A percentile compares a stretch with the other conserved stretches of the same genome.
Conservation (phyloP, 2,113 vertebrate genomes). For the Gila orcuttii region DNA sequence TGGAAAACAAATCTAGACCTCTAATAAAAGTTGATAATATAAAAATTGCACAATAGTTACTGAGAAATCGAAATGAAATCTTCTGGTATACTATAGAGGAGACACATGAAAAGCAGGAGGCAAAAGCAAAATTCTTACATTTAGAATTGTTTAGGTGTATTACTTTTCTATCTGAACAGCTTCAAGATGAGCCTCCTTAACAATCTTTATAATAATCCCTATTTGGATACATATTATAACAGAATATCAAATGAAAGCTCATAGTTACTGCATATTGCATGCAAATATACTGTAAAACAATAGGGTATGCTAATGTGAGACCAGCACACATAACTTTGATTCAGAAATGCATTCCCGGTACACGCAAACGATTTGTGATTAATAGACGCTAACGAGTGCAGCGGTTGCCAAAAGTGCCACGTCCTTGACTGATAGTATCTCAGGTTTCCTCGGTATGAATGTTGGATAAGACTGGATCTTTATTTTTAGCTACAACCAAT, state of each 20-base stretch:
- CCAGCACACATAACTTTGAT: not conserved
- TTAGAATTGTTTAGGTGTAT: not conserved
- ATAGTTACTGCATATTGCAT: not conserved
- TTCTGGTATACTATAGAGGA: not conserved
- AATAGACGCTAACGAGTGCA: slow-evolving; percentile 19
- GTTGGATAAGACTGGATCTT: slow-evolving; percentile 32
- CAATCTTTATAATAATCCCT: not conserved
- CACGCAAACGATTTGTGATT: slow-evolving; percentile 8
- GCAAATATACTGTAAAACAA: not conserved
- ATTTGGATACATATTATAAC: not conserved
- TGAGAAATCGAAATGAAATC: not conserved
- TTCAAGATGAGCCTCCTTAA: not conserved
- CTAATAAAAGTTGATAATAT: not conserved
- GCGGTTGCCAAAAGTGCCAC: slow-evolving; percentile 33
- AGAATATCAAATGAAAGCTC: not conserved
- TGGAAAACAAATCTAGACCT: not conserved
- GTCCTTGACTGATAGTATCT: slow-evolving; percentile 46
- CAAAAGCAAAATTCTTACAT: no score
- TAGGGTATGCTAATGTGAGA: not conserved
- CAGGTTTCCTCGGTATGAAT: slow-evolving; percentile 47
- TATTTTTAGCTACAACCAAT: slow-evolving; percentile 56
- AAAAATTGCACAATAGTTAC: not conserved
- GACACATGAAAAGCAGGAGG: not conserved
- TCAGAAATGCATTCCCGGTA: not conserved
- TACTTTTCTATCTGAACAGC: not conserved